Percentiles rank a stretch among this genome's conserved stretches.
These are phyloP conservation scores for Pelochelys cantorii DNA, from an alignment of 2,797 vertebrate genomes.

Conservation along the genomic window DNA sequence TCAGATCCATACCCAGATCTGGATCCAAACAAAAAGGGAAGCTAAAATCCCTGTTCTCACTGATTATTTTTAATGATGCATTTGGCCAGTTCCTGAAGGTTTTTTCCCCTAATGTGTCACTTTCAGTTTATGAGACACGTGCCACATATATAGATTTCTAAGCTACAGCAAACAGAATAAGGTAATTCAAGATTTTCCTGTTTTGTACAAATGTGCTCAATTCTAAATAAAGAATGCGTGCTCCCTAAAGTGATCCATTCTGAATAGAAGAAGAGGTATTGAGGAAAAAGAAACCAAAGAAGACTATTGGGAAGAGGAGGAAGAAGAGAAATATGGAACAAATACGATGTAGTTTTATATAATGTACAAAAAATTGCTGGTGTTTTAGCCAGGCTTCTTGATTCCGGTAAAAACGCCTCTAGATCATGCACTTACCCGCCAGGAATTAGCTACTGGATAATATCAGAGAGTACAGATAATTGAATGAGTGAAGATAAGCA, in stretches of 20 bases:
- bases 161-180: background rate
- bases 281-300: background rate
- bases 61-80: background rate
- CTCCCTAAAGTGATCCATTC: background rate
- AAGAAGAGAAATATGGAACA: background rate
- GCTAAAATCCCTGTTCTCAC: background rate
- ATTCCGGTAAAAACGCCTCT: background rate
- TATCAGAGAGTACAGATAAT: background rate
- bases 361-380: background rate
- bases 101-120: background rate
- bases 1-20: background rate
- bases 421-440: accelerated
- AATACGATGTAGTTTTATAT: background rate
- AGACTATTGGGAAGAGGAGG: background rate
- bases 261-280: background rate
- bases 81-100: background rate
- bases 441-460: conserved; percentile 29
- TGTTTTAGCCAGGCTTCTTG: background rate
- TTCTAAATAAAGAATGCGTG: background rate
- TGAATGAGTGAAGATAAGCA: background rate
- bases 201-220: background rate
- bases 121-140: background rate
- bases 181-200: background rate
- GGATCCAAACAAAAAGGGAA: background rate
- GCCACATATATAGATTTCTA: background rate